phyloP scores from a whole-genome alignment of 2,113 vertebrate genomes.

The Smithornis capensis region DNA sequence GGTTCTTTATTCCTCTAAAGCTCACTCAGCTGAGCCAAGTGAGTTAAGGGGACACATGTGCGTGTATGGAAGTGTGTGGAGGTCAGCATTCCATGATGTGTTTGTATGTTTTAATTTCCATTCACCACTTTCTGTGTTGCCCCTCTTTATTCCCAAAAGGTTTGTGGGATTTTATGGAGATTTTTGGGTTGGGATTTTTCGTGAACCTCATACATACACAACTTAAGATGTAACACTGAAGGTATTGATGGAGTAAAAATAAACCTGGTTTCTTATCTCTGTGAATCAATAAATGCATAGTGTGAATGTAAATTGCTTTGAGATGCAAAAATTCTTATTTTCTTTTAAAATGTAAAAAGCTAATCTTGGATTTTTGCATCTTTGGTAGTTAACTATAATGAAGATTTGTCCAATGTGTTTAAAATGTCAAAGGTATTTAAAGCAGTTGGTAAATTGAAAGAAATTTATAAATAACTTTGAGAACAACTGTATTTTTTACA shows the following conservation, averaged over 20 bases:
- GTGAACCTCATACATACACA: accelerated
- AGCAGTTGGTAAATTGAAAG: not conserved
- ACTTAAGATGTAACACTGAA: not conserved
- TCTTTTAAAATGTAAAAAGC: not conserved
- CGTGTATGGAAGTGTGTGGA: not conserved
- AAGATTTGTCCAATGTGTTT: not conserved
- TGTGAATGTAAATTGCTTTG: not conserved
- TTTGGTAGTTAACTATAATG: not conserved
- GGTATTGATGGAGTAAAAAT: not conserved
- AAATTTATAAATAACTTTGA: not conserved
- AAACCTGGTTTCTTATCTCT: not conserved
- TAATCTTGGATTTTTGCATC: not conserved
- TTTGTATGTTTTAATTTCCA: not conserved
- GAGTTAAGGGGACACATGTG: not conserved
- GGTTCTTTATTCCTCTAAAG: not conserved
- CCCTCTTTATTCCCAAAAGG: not conserved
- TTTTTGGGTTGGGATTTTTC: not conserved
- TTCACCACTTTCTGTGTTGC: not conserved
- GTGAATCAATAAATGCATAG: not conserved
- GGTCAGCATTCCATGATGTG: not conserved
- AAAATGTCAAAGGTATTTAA: not conserved
- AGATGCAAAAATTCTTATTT: not conserved
- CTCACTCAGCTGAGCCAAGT: not conserved
- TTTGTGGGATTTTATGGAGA: not conserved
- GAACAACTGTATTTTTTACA: not conserved